Evolutionary conservation across 2,113 vertebrate genomes (phyloP).

Genomic region (Calonectris borealis): DNA sequence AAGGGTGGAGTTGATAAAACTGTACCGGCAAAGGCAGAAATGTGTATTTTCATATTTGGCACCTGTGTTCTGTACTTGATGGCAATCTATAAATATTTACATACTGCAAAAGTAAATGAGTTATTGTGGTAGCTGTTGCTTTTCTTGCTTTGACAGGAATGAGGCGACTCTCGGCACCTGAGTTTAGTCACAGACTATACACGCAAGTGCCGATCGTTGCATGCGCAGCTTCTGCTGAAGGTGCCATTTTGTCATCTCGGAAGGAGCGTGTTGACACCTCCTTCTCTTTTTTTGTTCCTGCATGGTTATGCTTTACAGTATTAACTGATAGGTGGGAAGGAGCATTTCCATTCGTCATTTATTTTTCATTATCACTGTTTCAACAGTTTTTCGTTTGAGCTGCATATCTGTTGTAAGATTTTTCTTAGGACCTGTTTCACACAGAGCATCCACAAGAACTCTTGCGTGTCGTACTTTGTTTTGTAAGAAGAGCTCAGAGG

Average conservation of each 20-base stretch:
- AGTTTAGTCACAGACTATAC: not conserved
- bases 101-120: constrained; percentile 2
- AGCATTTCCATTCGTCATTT: not conserved
- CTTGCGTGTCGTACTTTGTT: not conserved
- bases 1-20: constrained; percentile 22
- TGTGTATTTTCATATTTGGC: constrained; percentile 28
- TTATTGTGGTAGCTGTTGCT: constrained; percentile 11
- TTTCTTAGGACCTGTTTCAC: not conserved
- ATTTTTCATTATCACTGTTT: not conserved
- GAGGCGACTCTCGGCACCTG: not conserved
- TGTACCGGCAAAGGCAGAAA: not conserved
- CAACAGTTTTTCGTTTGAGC: not conserved
- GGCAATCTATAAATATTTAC: constrained; percentile 50
- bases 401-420: not conserved
- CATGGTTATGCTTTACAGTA: not conserved
- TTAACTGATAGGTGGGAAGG: not conserved
- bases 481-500: not conserved
- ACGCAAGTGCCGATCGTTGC: not conserved
- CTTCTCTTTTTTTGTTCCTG: not conserved
- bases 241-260: not conserved
- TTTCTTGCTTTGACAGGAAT: constrained; percentile 5
- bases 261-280: not conserved
- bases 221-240: not conserved
- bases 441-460: not conserved
- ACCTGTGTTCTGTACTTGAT: not conserved